Evolutionary conservation across 2,888 invertebrate genomes (phyloP), one percentile per base, ranked within the genome.

Genomic region (Exocentrus adspersus): DNA sequence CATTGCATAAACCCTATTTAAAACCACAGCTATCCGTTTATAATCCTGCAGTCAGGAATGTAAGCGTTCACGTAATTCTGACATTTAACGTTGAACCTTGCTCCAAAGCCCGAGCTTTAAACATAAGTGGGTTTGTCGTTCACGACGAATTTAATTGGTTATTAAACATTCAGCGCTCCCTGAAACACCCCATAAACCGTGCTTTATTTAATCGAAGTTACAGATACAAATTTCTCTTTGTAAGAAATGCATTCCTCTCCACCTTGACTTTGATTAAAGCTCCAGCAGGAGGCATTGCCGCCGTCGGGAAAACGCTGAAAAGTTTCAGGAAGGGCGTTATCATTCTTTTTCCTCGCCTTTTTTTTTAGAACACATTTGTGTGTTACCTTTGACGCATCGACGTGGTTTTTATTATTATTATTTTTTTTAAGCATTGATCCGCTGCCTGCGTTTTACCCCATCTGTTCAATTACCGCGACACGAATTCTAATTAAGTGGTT

Each of bases 401-500:
- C 7, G 30, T 7, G 2, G 30, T 30, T 30, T 30, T 7, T 9
- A 30, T 30, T 30, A n/a, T n/a, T 30, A 7, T 30, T 9, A 30
- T n/a, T n/a, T n/a, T n/a, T n/a, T n/a, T n/a, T n/a, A n/a, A n/a
- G n/a, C n/a, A n/a, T n/a, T n/a, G n/a, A n/a, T n/a, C n/a, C n/a
- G n/a, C n/a, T 12, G 37, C 12, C n/a, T 16, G 10, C 17, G 14
- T 10, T 24, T 51, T 51, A 37, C 19, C 10, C 37, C 7, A 53
- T 41, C 41, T 9, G 53, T 21, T 42, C 41, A 53, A 53, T 53
- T 53, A 53, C 41, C 41, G 41, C 20, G 53, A 53, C 20, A 53
- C 53, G 41, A 53, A 53, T 53, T 20, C 53, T 24, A 53, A 53
- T 53, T 53, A 53, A 41, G 53, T 14, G 21, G 53, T 21, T 41